Base-by-base conservation (phyloP, 2,888 invertebrate species). In the Yponomeuta plumbellus region DNA sequence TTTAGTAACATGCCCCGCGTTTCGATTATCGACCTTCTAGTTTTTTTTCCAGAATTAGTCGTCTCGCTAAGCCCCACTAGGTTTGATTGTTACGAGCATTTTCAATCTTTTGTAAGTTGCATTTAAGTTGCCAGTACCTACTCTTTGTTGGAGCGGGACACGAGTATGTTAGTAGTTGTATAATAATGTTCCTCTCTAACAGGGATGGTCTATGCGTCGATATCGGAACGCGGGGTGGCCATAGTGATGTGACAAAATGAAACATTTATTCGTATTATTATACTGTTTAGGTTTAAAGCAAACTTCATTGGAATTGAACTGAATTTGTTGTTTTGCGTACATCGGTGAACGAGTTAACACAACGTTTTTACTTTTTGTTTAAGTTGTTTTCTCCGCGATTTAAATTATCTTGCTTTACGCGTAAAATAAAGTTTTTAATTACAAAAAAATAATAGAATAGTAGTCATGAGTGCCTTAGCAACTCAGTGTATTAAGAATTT, bases 401-500 rank as follows among this genome's bases (percentile, higher is more conserved):
- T 57, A 58, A 62, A 77, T 77, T 72, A 68, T 70, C 76, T 76
- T 78, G 83, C 84, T 86, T 84, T 78, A 72, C 73, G 84, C 85
- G 79, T 84, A 79, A n/a, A 81, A 80, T 71, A 52, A 52, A 52
- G 17, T 52, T 34, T 34, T 34, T 11, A 13, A 44, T 77, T 82
- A 78, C 80, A 77, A 73, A 66, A 73, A 82, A 83, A 83, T 44
- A 52, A 52, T 52, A 52, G 44, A 17, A 81, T 80, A 75, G 76
- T 84, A 86, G 84, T 76, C 75, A 74, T 85, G 90, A 90, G 90
- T 91, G 90, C 90, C 91, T 90, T 90, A 90, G 90, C 90, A 84
- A 88, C 89, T 90, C 90, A 85, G 76, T 86, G 80, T 85, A 65
- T 56, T 85, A 82, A 84, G 83, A 79, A 82, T 52, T 64, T 56